Evolutionary conservation across 64 coral and sea anemone genomes (phyloP).

Genomic region (Montipora cactus): DNA sequence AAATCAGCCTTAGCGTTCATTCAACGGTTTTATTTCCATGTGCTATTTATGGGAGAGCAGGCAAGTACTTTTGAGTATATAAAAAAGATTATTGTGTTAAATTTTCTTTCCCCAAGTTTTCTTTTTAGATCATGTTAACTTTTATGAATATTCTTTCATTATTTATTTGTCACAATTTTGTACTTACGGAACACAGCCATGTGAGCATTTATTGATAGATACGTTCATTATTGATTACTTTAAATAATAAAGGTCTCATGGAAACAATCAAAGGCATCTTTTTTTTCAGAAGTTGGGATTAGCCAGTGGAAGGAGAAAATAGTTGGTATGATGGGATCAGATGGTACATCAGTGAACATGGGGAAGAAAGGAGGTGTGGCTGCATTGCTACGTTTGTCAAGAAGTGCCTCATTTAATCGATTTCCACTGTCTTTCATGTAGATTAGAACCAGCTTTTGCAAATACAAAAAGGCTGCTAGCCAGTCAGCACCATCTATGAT

Average conservation of each 20-base stretch:
- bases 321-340: constrained; percentile 44
- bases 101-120: constrained; percentile 11
- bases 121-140: no score
- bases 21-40: constrained; percentile 54
- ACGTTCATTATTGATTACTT: constrained; percentile 36
- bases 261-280: constrained; percentile 27
- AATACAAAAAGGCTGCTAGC: constrained; percentile 5
- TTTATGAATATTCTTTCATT: constrained; percentile 38
- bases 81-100: not conserved
- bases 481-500: not conserved
- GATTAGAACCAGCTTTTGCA: constrained; percentile 1
- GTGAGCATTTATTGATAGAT: constrained; percentile 40
- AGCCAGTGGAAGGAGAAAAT: constrained; percentile 39
- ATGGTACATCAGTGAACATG: constrained; percentile 60
- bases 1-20: constrained; percentile 40
- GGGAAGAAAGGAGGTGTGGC: constrained; percentile 64
- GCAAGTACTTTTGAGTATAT: no score
- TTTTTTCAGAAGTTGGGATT: constrained; percentile 35
- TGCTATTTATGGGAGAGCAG: constrained; percentile 40
- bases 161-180: constrained; percentile 61
- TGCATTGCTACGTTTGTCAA: constrained; percentile 7
- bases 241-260: constrained; percentile 16
- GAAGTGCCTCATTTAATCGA: constrained; percentile 6
- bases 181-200: constrained; percentile 57
- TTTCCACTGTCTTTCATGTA: constrained; percentile 13